Base-by-base conservation (phyloP, 2,888 invertebrate genomes). In the Brachycybe producta region DNA sequence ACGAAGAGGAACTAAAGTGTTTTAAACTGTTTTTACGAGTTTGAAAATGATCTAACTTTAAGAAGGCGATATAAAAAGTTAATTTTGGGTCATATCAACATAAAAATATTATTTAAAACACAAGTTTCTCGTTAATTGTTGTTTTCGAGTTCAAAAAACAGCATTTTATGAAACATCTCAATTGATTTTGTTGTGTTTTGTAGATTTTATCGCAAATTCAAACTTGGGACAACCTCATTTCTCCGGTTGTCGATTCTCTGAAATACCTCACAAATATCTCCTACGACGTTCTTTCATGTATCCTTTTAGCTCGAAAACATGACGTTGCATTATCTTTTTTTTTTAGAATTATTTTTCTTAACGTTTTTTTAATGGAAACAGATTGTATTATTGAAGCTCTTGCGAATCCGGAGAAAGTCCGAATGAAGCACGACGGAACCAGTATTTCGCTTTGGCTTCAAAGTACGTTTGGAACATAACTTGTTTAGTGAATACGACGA, bases 211-310 rank as follows among this genome's bases (percentile, higher is more conserved):
- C 78, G 43, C 82, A 90, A 76, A 86, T 92, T 56, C 90, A 92
- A 71, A 78, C 84, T 34, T 92, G 87, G 70, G 91, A 94, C 68
- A 94, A 94, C 69, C 75, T 94, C 56, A 94, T 94, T 62, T 82
- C 73, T 59, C 97, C 98, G 0, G 94, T 98, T 3, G 97, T 98
- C 42, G 98, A 99, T 67, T 91, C 95, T 1, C 73, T 99, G 53
- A 94, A 95, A 70, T 98, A 90, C 70, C 74, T 97, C 62, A 95
- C 94, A 19, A 82, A 82, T 51, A 73, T 99, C 52, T 94, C 95
- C 0, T 88, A 95, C 65, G 98, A 99, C 68, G 85, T 97, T 56
- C 74, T 98, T 60, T 86, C 92, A 21, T 98, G 71, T 73, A 64
- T 65, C 63, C 64, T 67, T 64, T 40, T 35, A 17, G 30, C 41